Conservation (phyloP, 2,113 vertebrate species). For the Enhydra lutris region DNA sequence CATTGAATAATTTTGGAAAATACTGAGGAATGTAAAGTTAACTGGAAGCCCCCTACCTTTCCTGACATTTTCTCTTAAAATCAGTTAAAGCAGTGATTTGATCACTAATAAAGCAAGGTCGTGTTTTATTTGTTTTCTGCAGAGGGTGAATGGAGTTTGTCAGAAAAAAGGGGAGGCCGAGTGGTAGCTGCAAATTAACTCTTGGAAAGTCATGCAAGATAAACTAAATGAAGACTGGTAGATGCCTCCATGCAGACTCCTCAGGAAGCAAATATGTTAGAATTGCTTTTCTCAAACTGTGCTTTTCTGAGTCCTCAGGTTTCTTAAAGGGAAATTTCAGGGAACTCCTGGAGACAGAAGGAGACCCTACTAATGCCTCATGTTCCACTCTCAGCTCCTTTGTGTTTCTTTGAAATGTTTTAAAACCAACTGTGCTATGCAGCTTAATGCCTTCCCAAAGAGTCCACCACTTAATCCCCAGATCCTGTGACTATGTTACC, state of each 20-base stretch:
- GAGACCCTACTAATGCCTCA: background rate
- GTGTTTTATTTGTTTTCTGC: constrained; percentile 53
- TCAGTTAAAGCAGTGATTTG: constrained; percentile 60
- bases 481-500: background rate
- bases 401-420: background rate
- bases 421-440: background rate
- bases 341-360: background rate
- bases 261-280: background rate
- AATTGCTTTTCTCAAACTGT: background rate
- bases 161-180: constrained; percentile 1
- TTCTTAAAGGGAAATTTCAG: background rate
- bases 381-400: background rate
- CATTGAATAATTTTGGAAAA: background rate
- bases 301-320: background rate
- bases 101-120: constrained; percentile 46
- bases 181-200: background rate
- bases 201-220: background rate
- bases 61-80: background rate
- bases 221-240: background rate
- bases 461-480: background rate
- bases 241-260: background rate
- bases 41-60: background rate
- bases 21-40: background rate
- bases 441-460: background rate
- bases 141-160: constrained; percentile 18